These are phyloP conservation scores for Coracias cyanogaster DNA, from an alignment of 2,797 vertebrate species.

Conservation along the genomic window DNA sequence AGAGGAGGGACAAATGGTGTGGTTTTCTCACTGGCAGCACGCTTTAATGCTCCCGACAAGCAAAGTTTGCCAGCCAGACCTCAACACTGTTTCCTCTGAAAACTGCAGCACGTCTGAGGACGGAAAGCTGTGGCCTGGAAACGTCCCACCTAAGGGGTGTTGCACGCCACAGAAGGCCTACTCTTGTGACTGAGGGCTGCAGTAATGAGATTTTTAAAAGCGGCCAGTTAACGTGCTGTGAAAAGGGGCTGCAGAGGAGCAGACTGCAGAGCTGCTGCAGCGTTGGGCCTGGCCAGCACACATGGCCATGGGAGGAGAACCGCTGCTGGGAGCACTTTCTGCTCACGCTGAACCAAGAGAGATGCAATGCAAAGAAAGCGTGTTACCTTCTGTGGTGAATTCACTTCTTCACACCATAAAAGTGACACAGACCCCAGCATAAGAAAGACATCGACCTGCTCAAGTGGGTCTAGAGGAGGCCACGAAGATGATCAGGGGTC, in stretches of 20 bases:
- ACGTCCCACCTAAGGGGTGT: background rate
- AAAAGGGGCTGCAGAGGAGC: background rate
- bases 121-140: background rate
- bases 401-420: background rate
- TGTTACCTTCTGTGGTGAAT: fast-evolving
- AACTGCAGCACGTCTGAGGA: background rate
- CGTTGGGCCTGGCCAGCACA: background rate
- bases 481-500: background rate
- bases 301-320: background rate
- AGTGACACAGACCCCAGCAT: background rate
- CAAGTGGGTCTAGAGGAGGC: background rate
- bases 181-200: background rate
- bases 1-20: background rate
- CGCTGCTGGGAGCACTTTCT: background rate
- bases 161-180: fast-evolving
- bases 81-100: background rate
- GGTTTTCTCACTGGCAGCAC: background rate
- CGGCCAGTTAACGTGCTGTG: background rate
- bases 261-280: background rate
- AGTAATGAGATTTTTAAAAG: background rate
- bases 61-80: background rate
- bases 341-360: background rate
- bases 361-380: fast-evolving
- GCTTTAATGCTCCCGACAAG: background rate
- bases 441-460: background rate